A percentile compares a stretch with the other conserved stretches of the same genome.
phyloP scores from a whole-genome alignment of 2,888 invertebrate species.

The Phaonia tiefii region DNA sequence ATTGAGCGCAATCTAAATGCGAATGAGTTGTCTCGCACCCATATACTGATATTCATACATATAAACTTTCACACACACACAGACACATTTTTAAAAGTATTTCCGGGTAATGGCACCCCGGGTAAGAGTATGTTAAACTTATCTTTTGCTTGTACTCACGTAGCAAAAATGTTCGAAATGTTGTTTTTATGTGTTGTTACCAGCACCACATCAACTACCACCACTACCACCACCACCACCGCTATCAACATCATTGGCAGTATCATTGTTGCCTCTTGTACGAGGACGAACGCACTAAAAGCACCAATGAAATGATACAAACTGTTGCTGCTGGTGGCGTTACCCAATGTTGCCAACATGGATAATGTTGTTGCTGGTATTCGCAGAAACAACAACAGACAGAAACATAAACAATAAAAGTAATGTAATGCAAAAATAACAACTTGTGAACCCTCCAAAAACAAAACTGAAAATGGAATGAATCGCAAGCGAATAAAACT shows the following conservation, averaged over 20 bases:
- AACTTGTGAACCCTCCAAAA: conserved; percentile 39
- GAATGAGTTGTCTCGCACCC: background rate
- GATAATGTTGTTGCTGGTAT: background rate
- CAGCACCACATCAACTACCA: background rate
- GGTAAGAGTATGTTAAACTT: background rate
- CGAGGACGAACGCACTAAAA: background rate
- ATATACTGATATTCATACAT: background rate
- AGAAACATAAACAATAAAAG: conserved; percentile 22
- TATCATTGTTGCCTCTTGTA: too few relatives aligned
- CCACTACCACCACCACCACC: background rate
- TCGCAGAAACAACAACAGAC: background rate
- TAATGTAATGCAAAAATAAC: conserved; percentile 39
- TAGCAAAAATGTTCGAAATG: background rate
- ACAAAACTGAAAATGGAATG: background rate
- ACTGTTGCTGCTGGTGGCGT: conserved; percentile 7
- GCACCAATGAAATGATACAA: background rate
- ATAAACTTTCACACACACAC: too few relatives aligned
- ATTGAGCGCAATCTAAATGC: conserved; percentile 2
- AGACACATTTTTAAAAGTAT: background rate
- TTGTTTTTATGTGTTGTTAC: conserved; percentile 8
- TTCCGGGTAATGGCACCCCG: conserved; percentile 1
- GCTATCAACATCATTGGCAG: background rate
- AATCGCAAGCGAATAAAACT: background rate
- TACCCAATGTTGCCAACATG: background rate
- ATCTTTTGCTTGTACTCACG: conserved; percentile 8